Evolutionary conservation across 2,113 vertebrate species (phyloP).

Genomic region (Melanostigma gelatinosum): DNA sequence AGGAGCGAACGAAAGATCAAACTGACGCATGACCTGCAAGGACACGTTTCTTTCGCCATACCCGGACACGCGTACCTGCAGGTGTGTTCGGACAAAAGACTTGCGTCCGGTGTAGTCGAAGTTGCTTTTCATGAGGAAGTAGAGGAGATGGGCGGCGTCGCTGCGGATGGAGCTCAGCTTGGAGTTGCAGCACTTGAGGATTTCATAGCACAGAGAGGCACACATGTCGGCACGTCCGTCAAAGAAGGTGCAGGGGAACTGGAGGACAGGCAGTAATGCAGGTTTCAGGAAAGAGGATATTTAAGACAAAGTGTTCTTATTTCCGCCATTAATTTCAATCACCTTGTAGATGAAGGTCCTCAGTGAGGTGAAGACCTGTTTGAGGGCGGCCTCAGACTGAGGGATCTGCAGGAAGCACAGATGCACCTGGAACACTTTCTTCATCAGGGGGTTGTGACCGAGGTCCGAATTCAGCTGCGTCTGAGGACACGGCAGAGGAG

Average conservation of each 20-base stretch:
- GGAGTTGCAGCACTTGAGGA: slow-evolving; percentile 96
- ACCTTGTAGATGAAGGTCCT: slow-evolving; percentile 96
- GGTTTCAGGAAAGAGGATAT: background rate
- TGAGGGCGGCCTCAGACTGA: slow-evolving; percentile 94
- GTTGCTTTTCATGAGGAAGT: slow-evolving; percentile 99
- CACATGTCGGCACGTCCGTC: slow-evolving; percentile 98
- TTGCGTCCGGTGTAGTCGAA: slow-evolving; percentile 96
- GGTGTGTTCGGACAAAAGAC: slow-evolving; percentile 95
- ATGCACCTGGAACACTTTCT: slow-evolving; percentile 97
- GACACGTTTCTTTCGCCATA: no score
- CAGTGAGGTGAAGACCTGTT: slow-evolving; percentile 93
- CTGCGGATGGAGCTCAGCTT: slow-evolving; percentile 95
- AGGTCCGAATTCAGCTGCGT: slow-evolving; percentile 92
- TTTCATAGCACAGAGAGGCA: slow-evolving; percentile 94
- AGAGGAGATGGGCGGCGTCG: slow-evolving; percentile 95
- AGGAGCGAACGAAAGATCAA: background rate
- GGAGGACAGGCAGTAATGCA: background rate
- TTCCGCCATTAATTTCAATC: background rate
- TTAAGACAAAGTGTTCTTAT: background rate
- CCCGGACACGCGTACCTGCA: slow-evolving; percentile 85
- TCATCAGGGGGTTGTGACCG: slow-evolving; percentile 97
- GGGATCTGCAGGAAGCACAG: slow-evolving; percentile 97
- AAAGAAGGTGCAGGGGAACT: slow-evolving; percentile 97
- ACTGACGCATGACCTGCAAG: background rate
- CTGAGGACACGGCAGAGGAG: slow-evolving; percentile 73